Base-by-base conservation (phyloP, 2,888 invertebrate species). In the Mamestra brassicae region DNA sequence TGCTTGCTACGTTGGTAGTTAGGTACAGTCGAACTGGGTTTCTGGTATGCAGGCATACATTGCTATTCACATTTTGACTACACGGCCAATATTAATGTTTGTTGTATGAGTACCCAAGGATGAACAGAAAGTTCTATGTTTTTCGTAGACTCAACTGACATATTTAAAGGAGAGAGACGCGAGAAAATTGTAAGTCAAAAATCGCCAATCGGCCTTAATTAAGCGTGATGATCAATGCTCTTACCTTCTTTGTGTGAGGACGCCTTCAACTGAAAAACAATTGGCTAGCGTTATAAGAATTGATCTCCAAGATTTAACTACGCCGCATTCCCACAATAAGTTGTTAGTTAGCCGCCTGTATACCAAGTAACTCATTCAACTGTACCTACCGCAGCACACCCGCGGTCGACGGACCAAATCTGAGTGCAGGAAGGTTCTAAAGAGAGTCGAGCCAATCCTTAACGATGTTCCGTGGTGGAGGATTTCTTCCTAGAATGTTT, bases 351-450 rank as follows among this genome's bases (percentile, higher is more conserved):
- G 34, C 34, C 3, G 2, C 11, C 42, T 13, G 26, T 38, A 4
- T 6, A 50, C 7, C 5, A 66, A 66, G 5, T 13, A 15, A 1
- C 11, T 60, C 3, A 45, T 54, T 52, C 6, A 26, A 47, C 1
- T 15, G 61, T 78, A 76, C 61, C 11, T 74, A 76, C 75, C 71
- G 47, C 66, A 54, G 60, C 64, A 71, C 62, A 77, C 79, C 73
- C 80, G 83, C 77, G 75, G 70, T 81, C 78, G 88, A 79, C 89
- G 82, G 80, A 83, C 83, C 89, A 85, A 66, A 81, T 87, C 87
- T 84, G 89, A 94, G 92, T 92, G 92, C 93, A 92, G 93, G 92
- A 93, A 90, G 90, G 89, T 89, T 90, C 85, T 91, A 89, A 90
- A 92, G 90, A 88, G 90, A 90, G 87, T 88, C 85, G 85, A 92